Conservation (phyloP, 2,888 invertebrate species). For the Pardosa pseudoannulata region DNA sequence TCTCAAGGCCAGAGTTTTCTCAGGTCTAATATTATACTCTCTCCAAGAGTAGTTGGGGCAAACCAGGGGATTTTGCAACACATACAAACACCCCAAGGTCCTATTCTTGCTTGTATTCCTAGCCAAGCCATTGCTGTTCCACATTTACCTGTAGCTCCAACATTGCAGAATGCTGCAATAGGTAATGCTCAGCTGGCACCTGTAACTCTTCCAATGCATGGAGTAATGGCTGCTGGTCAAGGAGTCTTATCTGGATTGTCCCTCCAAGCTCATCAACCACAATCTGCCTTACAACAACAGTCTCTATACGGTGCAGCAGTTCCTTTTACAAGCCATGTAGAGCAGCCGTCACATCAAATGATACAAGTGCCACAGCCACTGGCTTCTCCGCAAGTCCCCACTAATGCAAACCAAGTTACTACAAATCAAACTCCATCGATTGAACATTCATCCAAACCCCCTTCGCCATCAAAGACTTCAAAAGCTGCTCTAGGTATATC, state of each 20-base stretch:
- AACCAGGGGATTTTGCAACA: slow-evolving; percentile 77
- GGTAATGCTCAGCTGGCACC: slow-evolving; percentile 56
- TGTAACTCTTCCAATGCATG: slow-evolving; percentile 64
- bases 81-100: slow-evolving; percentile 80
- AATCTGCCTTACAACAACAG: slow-evolving; percentile 68
- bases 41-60: slow-evolving; percentile 58
- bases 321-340: slow-evolving; percentile 66
- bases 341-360: slow-evolving; percentile 69
- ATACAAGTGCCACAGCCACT: slow-evolving; percentile 61
- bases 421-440: slow-evolving; percentile 37
- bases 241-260: slow-evolving; percentile 65
- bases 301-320: slow-evolving; percentile 62
- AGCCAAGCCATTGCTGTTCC: slow-evolving; percentile 72
- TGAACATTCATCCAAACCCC: slow-evolving; percentile 50
- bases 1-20: slow-evolving; percentile 71
- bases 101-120: slow-evolving; percentile 78
- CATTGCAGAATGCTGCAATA: slow-evolving; percentile 40
- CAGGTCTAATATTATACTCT: slow-evolving; percentile 72
- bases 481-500: slow-evolving; percentile 47
- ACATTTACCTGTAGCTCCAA: slow-evolving; percentile 43
- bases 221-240: slow-evolving; percentile 63
- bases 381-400: slow-evolving; percentile 40
- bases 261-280: slow-evolving; percentile 64
- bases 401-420: slow-evolving; percentile 34
- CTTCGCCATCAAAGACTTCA: slow-evolving; percentile 60